Base-by-base conservation (phyloP, 2,113 vertebrate species). In the Antigone vipio region DNA sequence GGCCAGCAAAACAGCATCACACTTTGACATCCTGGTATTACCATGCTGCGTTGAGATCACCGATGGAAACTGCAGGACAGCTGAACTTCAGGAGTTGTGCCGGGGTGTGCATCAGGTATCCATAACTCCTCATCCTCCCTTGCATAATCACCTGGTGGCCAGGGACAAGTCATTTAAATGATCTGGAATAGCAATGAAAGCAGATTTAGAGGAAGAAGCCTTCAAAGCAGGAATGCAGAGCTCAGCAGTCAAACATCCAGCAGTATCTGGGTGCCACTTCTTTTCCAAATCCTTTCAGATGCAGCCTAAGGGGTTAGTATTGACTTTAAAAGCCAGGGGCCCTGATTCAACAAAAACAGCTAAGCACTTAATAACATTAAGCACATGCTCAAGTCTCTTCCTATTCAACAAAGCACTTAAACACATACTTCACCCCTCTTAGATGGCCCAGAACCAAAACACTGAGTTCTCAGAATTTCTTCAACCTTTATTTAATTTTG, bases 361-460 rank as follows among this genome's bases (percentile, higher is more conserved):
- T 95, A 89, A 97, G 95, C 92, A 93, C 96, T 93, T 95, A 96
- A 95, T 96, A 96, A 95, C 94, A 78, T 97, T 94, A 95, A 95
- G 91, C 83, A 86, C 76, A 44, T 71, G 79, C 85, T 97, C 79
- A 62, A 92, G 91, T 87, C 92, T 92, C 94, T 97, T 94, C 92
- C 93, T 84, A 86, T 95, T 94, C 86, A 96, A 74, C 85, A 86
- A 94, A 97, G 76, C 79, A 84, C 69, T 94, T 75, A 75, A 91
- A 66, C 79, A 93, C 79, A 78, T 68, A 78, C 35, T 96, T 96
- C 68, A 72, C 56, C 40, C 60, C 49, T 91, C 45, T 78, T 42
- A 89, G 69, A 95, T 87, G 92, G 56, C 76, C 92, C 93, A 86
- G 79, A 91, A 90, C 79, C 76, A 92, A 94, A 94, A 68, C 82